phyloP scores from a whole-genome alignment of 2,113 vertebrate genomes.

The Zonotrichia leucophrys region DNA sequence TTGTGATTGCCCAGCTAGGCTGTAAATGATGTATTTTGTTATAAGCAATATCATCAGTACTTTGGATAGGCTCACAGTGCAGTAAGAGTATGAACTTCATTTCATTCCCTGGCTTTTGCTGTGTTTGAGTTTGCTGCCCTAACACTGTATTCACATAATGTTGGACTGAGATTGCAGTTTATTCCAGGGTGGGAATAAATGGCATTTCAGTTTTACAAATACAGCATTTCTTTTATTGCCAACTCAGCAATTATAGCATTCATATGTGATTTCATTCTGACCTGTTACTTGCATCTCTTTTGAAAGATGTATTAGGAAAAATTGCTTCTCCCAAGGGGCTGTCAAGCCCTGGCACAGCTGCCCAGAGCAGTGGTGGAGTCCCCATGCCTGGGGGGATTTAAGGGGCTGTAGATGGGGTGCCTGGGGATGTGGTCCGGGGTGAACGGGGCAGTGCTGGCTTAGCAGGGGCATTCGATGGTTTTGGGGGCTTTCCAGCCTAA shows the following conservation, averaged over 20 bases:
- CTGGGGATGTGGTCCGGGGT: neutral
- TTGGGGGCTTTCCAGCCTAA: neutral
- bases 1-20: neutral
- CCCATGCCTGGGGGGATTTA: neutral
- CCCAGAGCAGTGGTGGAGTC: neutral
- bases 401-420: neutral
- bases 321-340: neutral
- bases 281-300: neutral
- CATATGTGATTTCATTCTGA: neutral
- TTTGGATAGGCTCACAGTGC: neutral
- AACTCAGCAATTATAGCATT: neutral
- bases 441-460: neutral
- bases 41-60: neutral
- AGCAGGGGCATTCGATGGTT: rapidly evolving
- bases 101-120: neutral
- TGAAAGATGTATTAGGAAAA: neutral
- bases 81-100: neutral
- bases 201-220: neutral
- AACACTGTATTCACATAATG: neutral
- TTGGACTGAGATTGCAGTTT: neutral
- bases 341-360: neutral
- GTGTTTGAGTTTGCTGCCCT: neutral
- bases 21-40: neutral
- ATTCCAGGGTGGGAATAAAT: neutral
- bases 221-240: neutral